Conservation (phyloP, 2,888 invertebrate species). For the Rotaria magnacalcarata region DNA sequence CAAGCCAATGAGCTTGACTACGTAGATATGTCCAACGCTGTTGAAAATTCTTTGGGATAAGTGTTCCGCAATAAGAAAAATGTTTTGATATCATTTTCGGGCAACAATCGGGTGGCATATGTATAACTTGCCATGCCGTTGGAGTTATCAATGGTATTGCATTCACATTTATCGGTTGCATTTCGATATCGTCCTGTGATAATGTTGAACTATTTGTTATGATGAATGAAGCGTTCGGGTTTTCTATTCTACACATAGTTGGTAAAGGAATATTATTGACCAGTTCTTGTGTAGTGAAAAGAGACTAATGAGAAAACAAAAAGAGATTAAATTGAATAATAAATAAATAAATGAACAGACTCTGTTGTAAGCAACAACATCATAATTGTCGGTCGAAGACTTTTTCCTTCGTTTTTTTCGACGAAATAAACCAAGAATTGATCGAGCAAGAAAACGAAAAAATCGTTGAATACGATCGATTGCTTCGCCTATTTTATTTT, state of each 20-base stretch:
- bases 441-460: background rate
- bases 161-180: background rate
- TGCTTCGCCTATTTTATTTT: conserved; percentile 89
- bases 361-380: background rate
- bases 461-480: conserved; percentile 40
- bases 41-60: background rate
- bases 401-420: background rate
- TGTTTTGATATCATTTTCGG: background rate
- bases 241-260: background rate
- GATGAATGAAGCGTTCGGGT: background rate
- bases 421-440: conserved; percentile 17
- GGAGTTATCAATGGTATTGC: background rate
- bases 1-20: conserved; percentile 79
- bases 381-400: background rate
- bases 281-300: background rate
- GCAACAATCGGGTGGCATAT: background rate
- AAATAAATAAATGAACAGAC: background rate
- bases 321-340: no score
- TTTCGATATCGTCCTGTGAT: background rate
- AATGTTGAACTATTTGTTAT: background rate
- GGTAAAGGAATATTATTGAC: background rate
- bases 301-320: background rate
- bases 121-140: background rate
- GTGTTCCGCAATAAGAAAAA: background rate
- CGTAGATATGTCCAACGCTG: background rate